These are phyloP conservation scores for Trypoxylon attenuatum DNA, from an alignment of 2,888 invertebrate species.

Conservation along the genomic window DNA sequence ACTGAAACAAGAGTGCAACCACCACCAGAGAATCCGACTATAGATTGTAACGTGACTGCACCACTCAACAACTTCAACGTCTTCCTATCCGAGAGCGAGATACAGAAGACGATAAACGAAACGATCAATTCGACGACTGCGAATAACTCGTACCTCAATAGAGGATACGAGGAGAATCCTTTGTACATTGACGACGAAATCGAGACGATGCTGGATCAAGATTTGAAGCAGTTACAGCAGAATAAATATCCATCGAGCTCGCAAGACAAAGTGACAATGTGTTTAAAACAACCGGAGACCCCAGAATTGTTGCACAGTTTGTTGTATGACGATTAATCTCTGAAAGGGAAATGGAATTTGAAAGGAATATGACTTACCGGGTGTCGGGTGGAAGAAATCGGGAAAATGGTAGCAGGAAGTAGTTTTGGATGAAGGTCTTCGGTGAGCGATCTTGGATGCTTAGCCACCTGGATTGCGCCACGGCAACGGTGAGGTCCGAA, in stretches of 20 bases:
- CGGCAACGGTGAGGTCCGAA: too few relatives aligned
- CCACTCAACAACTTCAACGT: slow-evolving; percentile 61
- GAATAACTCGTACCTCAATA: slow-evolving; percentile 60
- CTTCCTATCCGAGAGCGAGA: slow-evolving; percentile 67
- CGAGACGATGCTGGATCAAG: slow-evolving; percentile 65
- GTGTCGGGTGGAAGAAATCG: too few relatives aligned
- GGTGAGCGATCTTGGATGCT: too few relatives aligned
- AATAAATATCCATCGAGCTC: slow-evolving; percentile 57
- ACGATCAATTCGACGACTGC: slow-evolving; percentile 67
- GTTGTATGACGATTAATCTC: slow-evolving; percentile 61
- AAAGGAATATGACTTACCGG: too few relatives aligned
- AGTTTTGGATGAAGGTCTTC: too few relatives aligned
- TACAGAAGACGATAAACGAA: slow-evolving; percentile 69
- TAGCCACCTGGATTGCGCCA: too few relatives aligned
- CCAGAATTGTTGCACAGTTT: slow-evolving; percentile 68
- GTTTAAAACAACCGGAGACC: slow-evolving; percentile 69
- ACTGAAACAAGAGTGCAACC: slow-evolving; percentile 40
- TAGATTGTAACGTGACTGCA: slow-evolving; percentile 34
- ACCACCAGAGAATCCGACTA: slow-evolving; percentile 35
- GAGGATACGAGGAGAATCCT: slow-evolving; percentile 65
- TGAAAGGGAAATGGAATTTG: too few relatives aligned
- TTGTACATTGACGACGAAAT: slow-evolving; percentile 69
- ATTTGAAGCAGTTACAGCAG: slow-evolving; percentile 61
- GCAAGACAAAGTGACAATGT: slow-evolving; percentile 62
- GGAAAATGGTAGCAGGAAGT: too few relatives aligned